Percentiles rank a stretch among this genome's conserved stretches.
Conservation (phyloP, 1,140 invertebrate genomes). For the Hylaeus volcanicus region DNA sequence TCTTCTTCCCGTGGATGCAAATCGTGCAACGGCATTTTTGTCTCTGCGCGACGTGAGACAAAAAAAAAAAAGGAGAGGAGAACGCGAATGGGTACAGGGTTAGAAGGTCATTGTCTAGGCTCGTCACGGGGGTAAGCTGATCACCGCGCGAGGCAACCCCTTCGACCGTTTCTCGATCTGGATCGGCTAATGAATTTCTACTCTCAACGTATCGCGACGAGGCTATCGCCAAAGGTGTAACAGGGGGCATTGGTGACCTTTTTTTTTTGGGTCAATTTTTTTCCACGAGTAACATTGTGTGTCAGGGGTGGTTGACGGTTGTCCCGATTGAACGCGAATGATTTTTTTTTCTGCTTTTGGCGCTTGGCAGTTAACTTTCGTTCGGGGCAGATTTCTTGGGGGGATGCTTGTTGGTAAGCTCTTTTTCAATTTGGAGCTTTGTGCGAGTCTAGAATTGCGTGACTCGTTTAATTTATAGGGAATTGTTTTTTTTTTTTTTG, state of each 20-base stretch:
- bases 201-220: conserved; percentile 40
- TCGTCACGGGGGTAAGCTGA: conserved; percentile 45
- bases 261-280: background rate
- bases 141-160: conserved; percentile 22
- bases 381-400: background rate
- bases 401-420: background rate
- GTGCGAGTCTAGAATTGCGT: background rate
- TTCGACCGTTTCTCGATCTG: conserved; percentile 17
- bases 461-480: conserved; percentile 1
- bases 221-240: conserved; percentile 12
- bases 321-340: background rate
- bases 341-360: background rate
- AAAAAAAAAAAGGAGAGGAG: conserved; percentile 51
- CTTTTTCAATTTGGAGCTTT: background rate
- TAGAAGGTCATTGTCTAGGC: conserved; percentile 60
- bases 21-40: conserved; percentile 74
- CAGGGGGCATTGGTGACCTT: background rate
- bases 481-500: background rate
- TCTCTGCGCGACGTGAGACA: conserved; percentile 70
- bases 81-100: conserved; percentile 40
- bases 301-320: conserved; percentile 1
- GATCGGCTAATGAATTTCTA: conserved; percentile 67
- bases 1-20: conserved; percentile 57
- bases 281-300: background rate
- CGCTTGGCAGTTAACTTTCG: background rate